A percentile compares a stretch with the other conserved stretches of the same genome.
These are phyloP conservation scores for Carlito syrichta DNA, from an alignment of 2,113 vertebrate species.

Conservation along the genomic window DNA sequence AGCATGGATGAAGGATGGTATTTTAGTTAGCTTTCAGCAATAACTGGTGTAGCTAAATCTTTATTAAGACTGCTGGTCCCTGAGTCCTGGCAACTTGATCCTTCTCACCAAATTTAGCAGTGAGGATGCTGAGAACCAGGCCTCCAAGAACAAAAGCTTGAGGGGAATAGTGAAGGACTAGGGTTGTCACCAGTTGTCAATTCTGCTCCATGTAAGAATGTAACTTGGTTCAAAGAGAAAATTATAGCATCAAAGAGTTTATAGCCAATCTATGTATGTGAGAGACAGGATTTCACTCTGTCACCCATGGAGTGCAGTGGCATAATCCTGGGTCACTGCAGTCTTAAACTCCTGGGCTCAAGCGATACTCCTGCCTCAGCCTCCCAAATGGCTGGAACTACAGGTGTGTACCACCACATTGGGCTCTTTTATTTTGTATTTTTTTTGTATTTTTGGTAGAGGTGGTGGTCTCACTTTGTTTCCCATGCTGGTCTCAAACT, in stretches of 20 bases:
- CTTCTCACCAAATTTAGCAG: not conserved
- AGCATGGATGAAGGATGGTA: not conserved
- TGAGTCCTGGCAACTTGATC: not conserved
- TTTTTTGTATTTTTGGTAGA: no score
- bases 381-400: no score
- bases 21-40: not conserved
- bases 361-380: no score
- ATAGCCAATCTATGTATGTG: no score
- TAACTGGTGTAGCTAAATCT: not conserved
- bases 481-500: no score
- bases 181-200: not conserved
- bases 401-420: no score
- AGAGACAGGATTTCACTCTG: no score
- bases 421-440: no score
- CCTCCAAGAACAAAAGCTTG: not conserved
- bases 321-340: no score
- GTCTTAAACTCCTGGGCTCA: no score
- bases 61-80: not conserved
- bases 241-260: not conserved
- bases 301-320: no score
- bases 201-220: not conserved
- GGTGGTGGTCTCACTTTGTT: no score
- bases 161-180: not conserved
- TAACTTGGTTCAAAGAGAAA: not conserved
- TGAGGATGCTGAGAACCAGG: not conserved